A percentile compares a stretch with the other conserved stretches of the same genome.
Evolutionary conservation across 2,113 vertebrate genomes (phyloP).

Genomic region (Callipepla californica): DNA sequence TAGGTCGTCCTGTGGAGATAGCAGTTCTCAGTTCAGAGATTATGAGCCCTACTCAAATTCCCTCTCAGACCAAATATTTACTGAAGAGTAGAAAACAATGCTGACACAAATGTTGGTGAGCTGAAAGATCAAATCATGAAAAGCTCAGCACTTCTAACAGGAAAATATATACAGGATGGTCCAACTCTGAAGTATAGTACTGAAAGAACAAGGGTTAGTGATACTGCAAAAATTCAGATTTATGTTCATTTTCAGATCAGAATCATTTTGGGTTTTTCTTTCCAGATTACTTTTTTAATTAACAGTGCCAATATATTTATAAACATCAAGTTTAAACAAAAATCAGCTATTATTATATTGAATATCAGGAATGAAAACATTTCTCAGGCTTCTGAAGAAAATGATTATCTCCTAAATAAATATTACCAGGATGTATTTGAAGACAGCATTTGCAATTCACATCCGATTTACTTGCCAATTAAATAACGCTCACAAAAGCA

Average conservation of each 20-base stretch:
- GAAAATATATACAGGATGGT: background rate
- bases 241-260: background rate
- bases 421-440: slow-evolving; percentile 6
- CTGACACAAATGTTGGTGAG: background rate
- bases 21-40: background rate
- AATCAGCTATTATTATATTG: background rate
- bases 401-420: slow-evolving; percentile 8
- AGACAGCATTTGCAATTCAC: slow-evolving; percentile 45
- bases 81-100: background rate
- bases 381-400: background rate
- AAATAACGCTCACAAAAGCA: slow-evolving; percentile 18
- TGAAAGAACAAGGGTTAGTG: background rate
- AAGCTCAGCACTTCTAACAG: background rate
- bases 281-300: background rate
- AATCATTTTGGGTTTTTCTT: background rate
- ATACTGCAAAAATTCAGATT: background rate
- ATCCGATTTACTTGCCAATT: slow-evolving; percentile 55
- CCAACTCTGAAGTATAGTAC: background rate
- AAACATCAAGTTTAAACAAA: background rate
- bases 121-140: background rate
- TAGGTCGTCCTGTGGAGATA: background rate
- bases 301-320: background rate
- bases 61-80: background rate
- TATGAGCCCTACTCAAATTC: fast-evolving
- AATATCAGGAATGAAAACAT: slow-evolving; percentile 8